Conservation (phyloP, 1,140 invertebrate genomes). For the Nomia melanderi region DNA sequence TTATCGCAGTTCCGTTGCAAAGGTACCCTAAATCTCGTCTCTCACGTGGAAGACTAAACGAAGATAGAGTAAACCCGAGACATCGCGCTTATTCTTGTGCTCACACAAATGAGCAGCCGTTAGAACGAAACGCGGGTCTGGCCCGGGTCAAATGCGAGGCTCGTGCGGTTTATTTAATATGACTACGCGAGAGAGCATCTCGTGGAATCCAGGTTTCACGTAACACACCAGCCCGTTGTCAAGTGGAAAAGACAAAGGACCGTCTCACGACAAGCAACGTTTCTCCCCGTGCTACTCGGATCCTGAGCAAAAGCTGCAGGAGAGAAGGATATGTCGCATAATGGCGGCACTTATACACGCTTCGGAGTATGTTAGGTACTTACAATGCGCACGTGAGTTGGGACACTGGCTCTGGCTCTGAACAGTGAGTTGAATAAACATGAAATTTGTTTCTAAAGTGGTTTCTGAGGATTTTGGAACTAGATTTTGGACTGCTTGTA, state of each 20-base stretch:
- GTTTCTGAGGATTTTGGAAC: too few relatives aligned
- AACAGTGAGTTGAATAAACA: too few relatives aligned
- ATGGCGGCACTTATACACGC: too few relatives aligned
- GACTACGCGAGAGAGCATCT: neutral
- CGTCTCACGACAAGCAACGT: neutral
- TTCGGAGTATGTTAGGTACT: too few relatives aligned
- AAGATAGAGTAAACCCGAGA: neutral
- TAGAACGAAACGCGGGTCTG: neutral
- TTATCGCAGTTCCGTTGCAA: too few relatives aligned
- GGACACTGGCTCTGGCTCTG: too few relatives aligned
- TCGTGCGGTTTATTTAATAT: neutral
- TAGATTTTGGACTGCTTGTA: too few relatives aligned
- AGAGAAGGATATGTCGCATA: too few relatives aligned
- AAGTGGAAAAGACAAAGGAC: neutral
- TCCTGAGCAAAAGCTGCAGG: too few relatives aligned
- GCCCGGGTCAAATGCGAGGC: neutral
- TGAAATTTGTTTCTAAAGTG: too few relatives aligned
- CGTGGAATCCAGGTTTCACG: neutral
- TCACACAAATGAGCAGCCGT: neutral
- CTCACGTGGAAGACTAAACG: neutral
- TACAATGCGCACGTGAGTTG: too few relatives aligned
- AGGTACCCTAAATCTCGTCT: too few relatives aligned
- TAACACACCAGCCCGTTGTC: neutral
- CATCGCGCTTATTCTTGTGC: neutral
- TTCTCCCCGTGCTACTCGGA: neutral